Conservation (phyloP, 1,140 invertebrate genomes). For the Eriosoma lanigerum region DNA sequence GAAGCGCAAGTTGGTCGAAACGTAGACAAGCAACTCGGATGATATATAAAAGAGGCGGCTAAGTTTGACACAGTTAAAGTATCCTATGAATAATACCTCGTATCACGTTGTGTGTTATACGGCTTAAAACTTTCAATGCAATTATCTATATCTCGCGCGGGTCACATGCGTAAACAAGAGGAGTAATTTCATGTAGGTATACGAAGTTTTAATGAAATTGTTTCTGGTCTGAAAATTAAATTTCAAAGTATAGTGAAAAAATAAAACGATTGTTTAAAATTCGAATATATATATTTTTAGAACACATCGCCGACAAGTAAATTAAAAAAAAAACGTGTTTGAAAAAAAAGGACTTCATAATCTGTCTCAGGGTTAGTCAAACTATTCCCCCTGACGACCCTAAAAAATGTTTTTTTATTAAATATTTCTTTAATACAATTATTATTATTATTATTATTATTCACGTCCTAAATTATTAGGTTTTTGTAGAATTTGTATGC, state of each 20-base stretch:
- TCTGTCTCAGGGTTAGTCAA: too few relatives aligned
- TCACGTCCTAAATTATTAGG: too few relatives aligned
- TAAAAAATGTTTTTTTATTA: too few relatives aligned
- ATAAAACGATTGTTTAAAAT: background rate
- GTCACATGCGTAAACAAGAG: background rate
- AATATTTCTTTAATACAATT: too few relatives aligned
- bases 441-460: too few relatives aligned
- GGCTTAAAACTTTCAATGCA: background rate
- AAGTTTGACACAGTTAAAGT: constrained; percentile 22
- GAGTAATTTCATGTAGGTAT: background rate
- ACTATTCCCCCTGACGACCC: too few relatives aligned
- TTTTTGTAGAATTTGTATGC: too few relatives aligned
- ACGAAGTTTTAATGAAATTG: background rate
- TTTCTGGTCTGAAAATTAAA: background rate
- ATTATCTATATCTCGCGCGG: background rate
- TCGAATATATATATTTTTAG: too few relatives aligned
- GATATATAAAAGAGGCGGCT: background rate
- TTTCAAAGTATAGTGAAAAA: too few relatives aligned
- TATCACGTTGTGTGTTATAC: background rate
- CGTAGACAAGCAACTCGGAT: background rate
- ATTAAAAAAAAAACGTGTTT: too few relatives aligned
- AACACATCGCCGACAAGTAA: too few relatives aligned
- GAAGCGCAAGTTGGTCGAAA: constrained; percentile 41
- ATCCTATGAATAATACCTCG: constrained; percentile 25
- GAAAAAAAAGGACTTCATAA: too few relatives aligned